phyloP scores from a whole-genome alignment of 2,888 invertebrate species.

The Lapara coniferarum region DNA sequence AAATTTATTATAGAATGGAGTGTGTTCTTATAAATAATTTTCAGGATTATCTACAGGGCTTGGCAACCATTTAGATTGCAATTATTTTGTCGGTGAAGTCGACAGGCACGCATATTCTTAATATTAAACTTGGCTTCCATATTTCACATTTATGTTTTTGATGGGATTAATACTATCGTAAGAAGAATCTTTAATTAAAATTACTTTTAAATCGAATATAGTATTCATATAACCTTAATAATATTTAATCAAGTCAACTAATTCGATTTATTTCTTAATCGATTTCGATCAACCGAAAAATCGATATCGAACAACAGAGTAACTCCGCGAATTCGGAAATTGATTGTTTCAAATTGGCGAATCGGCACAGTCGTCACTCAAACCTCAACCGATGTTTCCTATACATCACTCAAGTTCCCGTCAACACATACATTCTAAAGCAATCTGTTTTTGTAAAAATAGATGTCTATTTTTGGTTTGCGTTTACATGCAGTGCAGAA shows the following conservation, averaged over 20 bases:
- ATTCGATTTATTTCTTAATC: too few relatives aligned
- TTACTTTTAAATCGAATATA: background rate
- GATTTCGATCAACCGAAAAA: background rate
- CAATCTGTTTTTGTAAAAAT: conserved; percentile 24
- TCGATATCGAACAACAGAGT: background rate
- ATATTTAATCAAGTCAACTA: background rate
- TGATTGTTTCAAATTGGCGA: background rate
- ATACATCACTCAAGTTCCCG: conserved; percentile 24
- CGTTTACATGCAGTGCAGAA: conserved; percentile 13
- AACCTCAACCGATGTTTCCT: conserved; percentile 9
- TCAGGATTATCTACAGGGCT: too few relatives aligned
- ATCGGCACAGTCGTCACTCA: background rate
- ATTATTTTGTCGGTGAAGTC: too few relatives aligned
- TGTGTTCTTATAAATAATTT: too few relatives aligned
- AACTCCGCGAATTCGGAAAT: background rate
- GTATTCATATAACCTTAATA: background rate
- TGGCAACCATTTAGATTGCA: too few relatives aligned
- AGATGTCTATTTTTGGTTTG: conserved; percentile 21
- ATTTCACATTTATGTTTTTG: too few relatives aligned
- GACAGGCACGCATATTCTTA: too few relatives aligned
- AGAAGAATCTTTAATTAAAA: too few relatives aligned
- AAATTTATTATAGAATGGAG: too few relatives aligned
- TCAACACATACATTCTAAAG: conserved; percentile 21
- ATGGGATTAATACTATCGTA: too few relatives aligned
- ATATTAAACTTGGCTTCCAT: too few relatives aligned